Evolutionary conservation across 2,113 vertebrate genomes (phyloP).

Genomic region (Corapipo altera): DNA sequence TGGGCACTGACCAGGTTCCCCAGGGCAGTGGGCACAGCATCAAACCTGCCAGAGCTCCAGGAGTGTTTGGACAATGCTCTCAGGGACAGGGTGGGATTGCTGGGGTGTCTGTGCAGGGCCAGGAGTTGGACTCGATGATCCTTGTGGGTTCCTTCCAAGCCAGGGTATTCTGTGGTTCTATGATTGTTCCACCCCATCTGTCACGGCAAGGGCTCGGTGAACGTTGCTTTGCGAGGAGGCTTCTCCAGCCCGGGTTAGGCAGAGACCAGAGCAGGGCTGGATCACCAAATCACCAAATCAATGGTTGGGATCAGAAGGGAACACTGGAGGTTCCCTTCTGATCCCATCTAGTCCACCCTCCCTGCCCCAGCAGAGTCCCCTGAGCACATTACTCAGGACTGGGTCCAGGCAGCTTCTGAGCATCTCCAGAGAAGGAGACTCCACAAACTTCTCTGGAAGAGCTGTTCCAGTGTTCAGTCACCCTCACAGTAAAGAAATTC

Average conservation of each 20-base stretch:
- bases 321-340: too few species aligned
- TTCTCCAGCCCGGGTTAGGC: neutral
- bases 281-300: neutral
- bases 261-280: neutral
- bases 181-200: rapidly evolving
- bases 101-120: neutral
- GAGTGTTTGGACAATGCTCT: rapidly evolving
- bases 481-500: neutral
- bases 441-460: neutral
- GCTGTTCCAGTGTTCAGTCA: neutral
- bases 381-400: rapidly evolving
- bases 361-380: neutral
- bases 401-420: neutral
- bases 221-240: neutral
- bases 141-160: neutral
- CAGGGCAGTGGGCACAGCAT: neutral
- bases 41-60: neutral
- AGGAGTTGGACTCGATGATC: rapidly evolving
- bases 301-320: neutral
- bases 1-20: neutral
- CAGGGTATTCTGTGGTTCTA: rapidly evolving
- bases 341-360: rapidly evolving
- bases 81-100: neutral
- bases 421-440: neutral
- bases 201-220: rapidly evolving